Percentiles rank a stretch among this genome's conserved stretches.
Evolutionary conservation across 2,797 vertebrate species (phyloP).

Genomic region (Liasis olivaceus): DNA sequence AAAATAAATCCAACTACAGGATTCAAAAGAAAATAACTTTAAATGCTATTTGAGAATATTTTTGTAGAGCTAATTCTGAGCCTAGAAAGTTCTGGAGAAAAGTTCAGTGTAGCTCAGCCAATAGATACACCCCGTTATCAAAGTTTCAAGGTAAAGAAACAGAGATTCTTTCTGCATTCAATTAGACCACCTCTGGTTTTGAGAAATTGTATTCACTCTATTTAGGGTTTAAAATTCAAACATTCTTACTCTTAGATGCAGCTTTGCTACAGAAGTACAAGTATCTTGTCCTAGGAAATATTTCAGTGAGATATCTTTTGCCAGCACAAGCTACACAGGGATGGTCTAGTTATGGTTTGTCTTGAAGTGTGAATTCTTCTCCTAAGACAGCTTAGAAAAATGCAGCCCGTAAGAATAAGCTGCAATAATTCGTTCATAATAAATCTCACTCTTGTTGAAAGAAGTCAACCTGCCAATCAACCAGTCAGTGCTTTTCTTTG

Average conservation of each 20-base stretch:
- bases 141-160: neutral
- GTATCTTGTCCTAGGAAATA: neutral
- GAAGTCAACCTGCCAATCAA: neutral
- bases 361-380: neutral
- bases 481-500: neutral
- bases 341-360: neutral
- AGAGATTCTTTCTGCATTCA: neutral
- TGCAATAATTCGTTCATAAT: neutral
- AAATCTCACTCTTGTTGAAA: neutral
- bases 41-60: conserved; percentile 8
- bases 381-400: neutral
- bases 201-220: neutral
- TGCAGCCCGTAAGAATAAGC: neutral
- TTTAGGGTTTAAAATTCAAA: neutral
- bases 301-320: neutral
- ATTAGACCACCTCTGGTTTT: neutral
- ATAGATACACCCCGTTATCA: neutral
- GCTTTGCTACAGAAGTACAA: neutral
- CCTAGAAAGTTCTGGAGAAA: conserved; percentile 16
- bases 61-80: neutral
- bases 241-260: neutral
- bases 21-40: conserved; percentile 28
- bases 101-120: conserved; percentile 3
- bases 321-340: neutral
- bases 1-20: neutral